A percentile compares a stretch with the other conserved stretches of the same genome.
Conservation (phyloP, 2,888 invertebrate genomes). For the Microplitis deprimator region DNA sequence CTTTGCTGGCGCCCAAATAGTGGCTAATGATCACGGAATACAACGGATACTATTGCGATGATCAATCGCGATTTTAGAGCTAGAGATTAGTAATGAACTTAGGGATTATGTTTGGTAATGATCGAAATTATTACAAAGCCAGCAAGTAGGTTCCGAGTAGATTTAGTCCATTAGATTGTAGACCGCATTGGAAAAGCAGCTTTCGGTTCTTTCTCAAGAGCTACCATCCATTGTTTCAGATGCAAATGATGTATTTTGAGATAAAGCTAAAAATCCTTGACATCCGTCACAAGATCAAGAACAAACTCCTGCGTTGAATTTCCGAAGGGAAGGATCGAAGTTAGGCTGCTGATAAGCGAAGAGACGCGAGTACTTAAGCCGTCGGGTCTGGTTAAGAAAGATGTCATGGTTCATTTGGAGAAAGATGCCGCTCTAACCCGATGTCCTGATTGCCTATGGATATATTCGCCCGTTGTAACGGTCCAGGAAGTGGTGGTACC, state of each 20-base stretch:
- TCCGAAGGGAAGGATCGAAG: background rate
- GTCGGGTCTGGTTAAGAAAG: conserved; percentile 29
- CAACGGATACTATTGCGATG: no score
- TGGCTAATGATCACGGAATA: no score
- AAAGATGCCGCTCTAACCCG: conserved; percentile 50
- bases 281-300: conserved; percentile 33
- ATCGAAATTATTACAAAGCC: no score
- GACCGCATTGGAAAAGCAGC: background rate
- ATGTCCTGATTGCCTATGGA: conserved; percentile 70
- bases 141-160: no score
- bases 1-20: no score
- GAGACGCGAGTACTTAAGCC: background rate
- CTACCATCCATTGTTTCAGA: background rate
- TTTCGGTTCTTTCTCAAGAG: background rate
- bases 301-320: conserved; percentile 28
- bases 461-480: conserved; percentile 70
- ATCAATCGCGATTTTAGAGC: no score
- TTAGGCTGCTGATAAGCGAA: background rate
- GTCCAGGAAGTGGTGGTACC: conserved; percentile 62
- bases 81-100: no score
- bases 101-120: no score
- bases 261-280: conserved; percentile 30
- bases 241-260: conserved; percentile 18
- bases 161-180: no score
- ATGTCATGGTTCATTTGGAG: conserved; percentile 19